Evolutionary conservation across 2,113 vertebrate species (phyloP).

Genomic region (Caranx melampygus): DNA sequence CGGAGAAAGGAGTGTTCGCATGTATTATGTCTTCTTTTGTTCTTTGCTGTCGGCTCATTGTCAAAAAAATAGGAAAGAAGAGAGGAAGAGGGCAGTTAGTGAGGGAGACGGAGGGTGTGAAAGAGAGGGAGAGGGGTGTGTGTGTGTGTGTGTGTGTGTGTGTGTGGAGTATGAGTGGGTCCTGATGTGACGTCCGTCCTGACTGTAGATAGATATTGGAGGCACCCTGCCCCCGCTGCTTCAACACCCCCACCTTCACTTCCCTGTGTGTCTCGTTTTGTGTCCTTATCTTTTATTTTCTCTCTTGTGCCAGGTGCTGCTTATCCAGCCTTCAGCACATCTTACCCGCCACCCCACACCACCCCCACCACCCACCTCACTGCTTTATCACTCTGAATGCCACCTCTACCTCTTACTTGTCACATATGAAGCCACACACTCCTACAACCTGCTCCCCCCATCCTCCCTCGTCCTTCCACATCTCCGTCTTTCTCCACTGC

Average conservation of each 20-base stretch:
- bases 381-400: slow-evolving; percentile 55
- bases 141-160: no score
- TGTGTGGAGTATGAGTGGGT: slow-evolving; percentile 22
- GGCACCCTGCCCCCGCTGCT: neutral
- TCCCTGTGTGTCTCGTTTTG: slow-evolving; percentile 39
- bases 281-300: slow-evolving; percentile 64
- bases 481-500: slow-evolving; percentile 9
- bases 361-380: slow-evolving; percentile 6
- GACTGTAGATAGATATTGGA: slow-evolving; percentile 47
- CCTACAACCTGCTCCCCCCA: slow-evolving; percentile 30
- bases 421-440: slow-evolving; percentile 52
- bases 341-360: slow-evolving; percentile 38
- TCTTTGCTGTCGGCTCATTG: slow-evolving; percentile 66
- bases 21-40: slow-evolving; percentile 75
- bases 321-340: slow-evolving; percentile 64
- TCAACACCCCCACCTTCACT: slow-evolving; percentile 10
- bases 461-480: neutral
- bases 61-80: slow-evolving; percentile 24
- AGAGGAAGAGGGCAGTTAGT: slow-evolving; percentile 30
- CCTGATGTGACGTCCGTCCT: slow-evolving; percentile 31
- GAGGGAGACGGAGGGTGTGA: neutral
- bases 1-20: slow-evolving; percentile 67
- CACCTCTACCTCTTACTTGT: slow-evolving; percentile 53
- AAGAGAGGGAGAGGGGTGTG: neutral
- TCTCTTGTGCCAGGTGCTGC: slow-evolving; percentile 69